Evolutionary conservation across 2,113 vertebrate genomes (phyloP).

Genomic region (mouse (Mus musculus)): DNA sequence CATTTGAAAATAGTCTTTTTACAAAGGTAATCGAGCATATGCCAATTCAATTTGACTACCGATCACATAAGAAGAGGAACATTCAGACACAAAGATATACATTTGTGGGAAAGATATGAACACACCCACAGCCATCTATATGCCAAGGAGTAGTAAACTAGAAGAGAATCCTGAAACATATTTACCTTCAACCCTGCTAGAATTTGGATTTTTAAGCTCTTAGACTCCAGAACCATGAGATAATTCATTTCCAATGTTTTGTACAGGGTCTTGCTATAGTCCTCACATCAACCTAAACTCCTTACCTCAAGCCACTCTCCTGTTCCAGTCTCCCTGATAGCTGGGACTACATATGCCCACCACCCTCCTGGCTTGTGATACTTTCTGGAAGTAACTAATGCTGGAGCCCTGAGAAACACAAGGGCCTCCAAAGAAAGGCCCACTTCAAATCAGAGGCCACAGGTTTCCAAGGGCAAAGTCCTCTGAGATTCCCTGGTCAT

Average conservation of each 20-base stretch:
- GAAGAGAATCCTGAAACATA: not conserved
- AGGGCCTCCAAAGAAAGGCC: not conserved
- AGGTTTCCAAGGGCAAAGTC: not conserved
- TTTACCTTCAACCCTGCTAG: not conserved
- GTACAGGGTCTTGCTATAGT: not conserved
- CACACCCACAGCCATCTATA: not conserved
- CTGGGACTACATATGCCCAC: not conserved
- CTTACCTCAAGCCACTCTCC: not conserved
- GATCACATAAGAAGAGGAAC: not conserved
- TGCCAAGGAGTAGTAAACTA: not conserved
- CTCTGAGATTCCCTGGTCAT: not conserved
- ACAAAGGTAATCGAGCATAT: not conserved
- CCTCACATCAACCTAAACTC: not conserved
- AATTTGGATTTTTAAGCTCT: not conserved
- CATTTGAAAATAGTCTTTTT: slow-evolving; percentile 10
- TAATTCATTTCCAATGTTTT: not conserved
- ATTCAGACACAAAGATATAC: not conserved
- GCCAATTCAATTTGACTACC: not conserved
- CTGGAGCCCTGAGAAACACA: not conserved
- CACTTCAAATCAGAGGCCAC: not conserved
- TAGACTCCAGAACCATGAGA: not conserved
- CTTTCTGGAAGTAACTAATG: not conserved
- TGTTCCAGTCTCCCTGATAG: not conserved
- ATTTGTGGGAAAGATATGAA: not conserved
- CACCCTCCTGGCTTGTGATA: not conserved